A percentile compares a stretch with the other conserved stretches of the same genome.
phyloP scores from a whole-genome alignment of 2,113 vertebrate species.

The Fregata magnificens region DNA sequence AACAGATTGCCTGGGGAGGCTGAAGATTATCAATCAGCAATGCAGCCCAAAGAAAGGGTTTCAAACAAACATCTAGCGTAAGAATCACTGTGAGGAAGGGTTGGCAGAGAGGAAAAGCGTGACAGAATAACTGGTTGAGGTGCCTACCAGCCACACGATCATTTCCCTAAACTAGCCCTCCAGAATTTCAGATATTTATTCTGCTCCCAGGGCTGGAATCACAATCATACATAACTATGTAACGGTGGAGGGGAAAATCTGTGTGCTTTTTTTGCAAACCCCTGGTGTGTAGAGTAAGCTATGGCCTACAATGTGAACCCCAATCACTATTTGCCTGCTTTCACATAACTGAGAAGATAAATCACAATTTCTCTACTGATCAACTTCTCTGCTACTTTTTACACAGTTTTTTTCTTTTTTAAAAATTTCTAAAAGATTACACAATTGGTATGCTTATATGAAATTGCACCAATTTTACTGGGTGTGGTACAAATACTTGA shows the following conservation, averaged over 20 bases:
- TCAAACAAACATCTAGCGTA: neutral
- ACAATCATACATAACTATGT: neutral
- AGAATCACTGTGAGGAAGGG: neutral
- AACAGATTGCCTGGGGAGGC: neutral
- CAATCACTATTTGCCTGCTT: neutral
- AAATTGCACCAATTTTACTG: neutral
- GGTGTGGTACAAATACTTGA: neutral
- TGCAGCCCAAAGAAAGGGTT: neutral
- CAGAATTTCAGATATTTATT: neutral
- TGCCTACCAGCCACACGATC: fast-evolving
- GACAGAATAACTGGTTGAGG: neutral
- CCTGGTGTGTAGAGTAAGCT: neutral
- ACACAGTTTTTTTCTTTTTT: neutral
- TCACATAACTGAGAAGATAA: neutral
- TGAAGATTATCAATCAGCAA: neutral
- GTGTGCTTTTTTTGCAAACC: fast-evolving
- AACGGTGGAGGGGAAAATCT: neutral
- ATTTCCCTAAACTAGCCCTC: neutral
- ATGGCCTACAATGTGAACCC: neutral
- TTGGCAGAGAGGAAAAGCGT: neutral
- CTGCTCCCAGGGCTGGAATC: neutral
- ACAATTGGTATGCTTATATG: neutral
- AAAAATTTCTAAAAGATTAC: neutral
- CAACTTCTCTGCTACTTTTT: neutral
- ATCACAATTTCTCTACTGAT: neutral